Conservation (phyloP, 2,113 vertebrate species). For the Eptesicus fuscus region DNA sequence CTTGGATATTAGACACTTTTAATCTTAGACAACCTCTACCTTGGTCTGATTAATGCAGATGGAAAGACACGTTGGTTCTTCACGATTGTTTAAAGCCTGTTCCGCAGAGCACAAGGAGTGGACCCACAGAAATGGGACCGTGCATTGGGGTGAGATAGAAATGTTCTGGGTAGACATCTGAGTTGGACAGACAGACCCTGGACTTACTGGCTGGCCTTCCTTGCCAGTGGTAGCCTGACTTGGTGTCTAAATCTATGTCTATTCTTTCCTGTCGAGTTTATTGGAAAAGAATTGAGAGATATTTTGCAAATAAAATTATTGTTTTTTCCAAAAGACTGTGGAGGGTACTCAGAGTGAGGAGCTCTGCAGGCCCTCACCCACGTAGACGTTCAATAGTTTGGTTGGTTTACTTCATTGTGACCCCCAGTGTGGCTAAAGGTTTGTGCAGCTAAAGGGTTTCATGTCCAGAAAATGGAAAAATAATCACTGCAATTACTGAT, state of each 20-base stretch:
- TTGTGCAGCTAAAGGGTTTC: neutral
- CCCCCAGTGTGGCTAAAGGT: neutral
- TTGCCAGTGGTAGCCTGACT: neutral
- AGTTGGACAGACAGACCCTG: neutral
- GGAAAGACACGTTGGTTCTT: slow-evolving; percentile 50
- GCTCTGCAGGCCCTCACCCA: neutral
- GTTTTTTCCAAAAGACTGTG: neutral
- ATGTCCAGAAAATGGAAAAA: neutral
- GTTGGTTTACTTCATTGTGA: neutral
- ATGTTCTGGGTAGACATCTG: neutral
- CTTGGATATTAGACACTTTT: slow-evolving; percentile 68
- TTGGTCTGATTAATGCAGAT: slow-evolving; percentile 67
- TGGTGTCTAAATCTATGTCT: neutral
- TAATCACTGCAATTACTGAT: neutral
- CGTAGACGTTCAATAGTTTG: neutral
- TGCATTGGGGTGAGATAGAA: neutral
- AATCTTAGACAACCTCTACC: slow-evolving; percentile 48
- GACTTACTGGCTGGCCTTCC: neutral
- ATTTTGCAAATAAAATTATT: neutral
- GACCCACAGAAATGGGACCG: neutral
- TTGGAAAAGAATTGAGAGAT: neutral
- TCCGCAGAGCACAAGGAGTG: neutral
- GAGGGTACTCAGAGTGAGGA: neutral
- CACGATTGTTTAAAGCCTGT: slow-evolving; percentile 17
- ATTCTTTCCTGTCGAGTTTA: neutral